A percentile compares a stretch with the other conserved stretches of the same genome.
phyloP scores from a whole-genome alignment of 2,797 vertebrate genomes.

The Corythornis leucogaster region DNA sequence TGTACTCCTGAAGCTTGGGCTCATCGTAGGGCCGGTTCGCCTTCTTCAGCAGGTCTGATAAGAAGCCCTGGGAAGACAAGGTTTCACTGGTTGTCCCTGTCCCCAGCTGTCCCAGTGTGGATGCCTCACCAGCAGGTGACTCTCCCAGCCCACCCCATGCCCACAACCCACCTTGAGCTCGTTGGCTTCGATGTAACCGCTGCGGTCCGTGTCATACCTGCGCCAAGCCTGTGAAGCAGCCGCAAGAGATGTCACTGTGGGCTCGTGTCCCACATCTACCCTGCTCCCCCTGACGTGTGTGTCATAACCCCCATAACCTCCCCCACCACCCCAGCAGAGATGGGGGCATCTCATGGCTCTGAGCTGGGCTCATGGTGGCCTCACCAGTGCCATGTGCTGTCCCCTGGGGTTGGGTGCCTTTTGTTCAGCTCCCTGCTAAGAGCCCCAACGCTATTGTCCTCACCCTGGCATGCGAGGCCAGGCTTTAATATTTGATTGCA shows the following conservation, averaged over 20 bases:
- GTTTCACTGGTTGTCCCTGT: not conserved
- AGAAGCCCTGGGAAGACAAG: conserved; percentile 85
- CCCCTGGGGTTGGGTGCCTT: not conserved
- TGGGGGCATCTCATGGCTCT: too few relatives aligned
- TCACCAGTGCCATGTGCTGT: too few relatives aligned
- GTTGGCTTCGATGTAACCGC: conserved; percentile 96
- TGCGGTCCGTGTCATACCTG: conserved; percentile 94
- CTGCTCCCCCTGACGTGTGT: too few relatives aligned
- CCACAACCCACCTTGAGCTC: conserved; percentile 90
- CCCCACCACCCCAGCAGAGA: too few relatives aligned
- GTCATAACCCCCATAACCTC: too few relatives aligned
- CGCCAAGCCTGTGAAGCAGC: conserved; percentile 89
- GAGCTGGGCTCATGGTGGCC: too few relatives aligned
- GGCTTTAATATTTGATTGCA: conserved; percentile 13
- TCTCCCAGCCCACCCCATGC: not conserved
- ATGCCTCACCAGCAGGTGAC: not conserved
- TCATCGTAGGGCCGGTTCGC: conserved; percentile 92
- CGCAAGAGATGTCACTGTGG: fast-evolving
- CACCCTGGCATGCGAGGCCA: not conserved
- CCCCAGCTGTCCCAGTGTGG: fast-evolving
- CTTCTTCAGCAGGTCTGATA: conserved; percentile 94
- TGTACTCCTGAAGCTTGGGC: conserved; percentile 94
- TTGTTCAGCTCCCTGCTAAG: not conserved
- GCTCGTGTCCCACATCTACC: not conserved
- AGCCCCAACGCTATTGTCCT: not conserved